phyloP scores from a whole-genome alignment of 2,888 invertebrate species.

The Limnephilus auricula region DNA sequence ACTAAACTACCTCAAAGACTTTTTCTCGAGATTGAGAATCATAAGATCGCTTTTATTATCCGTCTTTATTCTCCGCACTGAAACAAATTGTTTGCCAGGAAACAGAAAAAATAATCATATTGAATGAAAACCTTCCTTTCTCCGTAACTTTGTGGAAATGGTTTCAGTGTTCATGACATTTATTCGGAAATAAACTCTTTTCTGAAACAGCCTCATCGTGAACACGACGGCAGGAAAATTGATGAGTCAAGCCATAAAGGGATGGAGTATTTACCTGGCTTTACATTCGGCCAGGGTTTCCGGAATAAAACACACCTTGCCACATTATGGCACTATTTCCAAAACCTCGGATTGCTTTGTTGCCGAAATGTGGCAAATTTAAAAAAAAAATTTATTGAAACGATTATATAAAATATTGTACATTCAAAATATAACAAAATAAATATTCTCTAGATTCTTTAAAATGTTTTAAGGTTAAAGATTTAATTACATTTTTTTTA shows the following conservation, averaged over 20 bases:
- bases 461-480: no score
- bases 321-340: no score
- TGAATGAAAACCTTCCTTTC: not conserved
- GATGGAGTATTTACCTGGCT: not conserved
- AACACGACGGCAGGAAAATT: not conserved
- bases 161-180: slow-evolving; percentile 12
- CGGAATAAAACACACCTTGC: not conserved
- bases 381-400: no score
- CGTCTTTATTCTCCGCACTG: not conserved
- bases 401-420: no score
- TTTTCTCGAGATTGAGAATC: not conserved
- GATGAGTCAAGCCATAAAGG: not conserved
- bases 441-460: no score
- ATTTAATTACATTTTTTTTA: no score
- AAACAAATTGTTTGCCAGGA: not conserved
- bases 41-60: not conserved
- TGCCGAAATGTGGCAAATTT: no score
- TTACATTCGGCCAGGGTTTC: not conserved
- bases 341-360: no score
- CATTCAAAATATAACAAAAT: no score
- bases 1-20: not conserved
- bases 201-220: not conserved
- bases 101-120: not conserved
- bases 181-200: slow-evolving; percentile 17
- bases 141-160: not conserved